phyloP scores from a whole-genome alignment of 2,888 invertebrate genomes.

The Amphipoea oculea region DNA sequence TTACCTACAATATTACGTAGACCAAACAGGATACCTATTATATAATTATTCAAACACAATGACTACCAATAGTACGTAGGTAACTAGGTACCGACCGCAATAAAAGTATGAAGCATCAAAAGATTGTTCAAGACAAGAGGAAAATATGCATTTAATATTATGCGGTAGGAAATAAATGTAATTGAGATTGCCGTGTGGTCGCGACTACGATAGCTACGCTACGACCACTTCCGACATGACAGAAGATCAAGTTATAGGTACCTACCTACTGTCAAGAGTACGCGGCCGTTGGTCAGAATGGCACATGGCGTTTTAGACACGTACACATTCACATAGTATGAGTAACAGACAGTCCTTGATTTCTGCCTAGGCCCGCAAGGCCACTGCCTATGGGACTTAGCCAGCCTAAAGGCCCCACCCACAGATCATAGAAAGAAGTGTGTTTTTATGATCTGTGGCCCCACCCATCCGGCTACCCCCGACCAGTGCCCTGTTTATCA shows the following conservation, averaged over 20 bases:
- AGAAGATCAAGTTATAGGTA: conserved; percentile 10
- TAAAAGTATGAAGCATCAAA: conserved; percentile 11
- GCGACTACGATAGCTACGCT: background rate
- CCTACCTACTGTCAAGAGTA: background rate
- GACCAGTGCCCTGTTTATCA: no score
- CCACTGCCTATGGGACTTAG: background rate
- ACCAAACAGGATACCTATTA: conserved; percentile 15
- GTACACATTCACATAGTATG: background rate
- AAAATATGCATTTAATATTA: conserved; percentile 35
- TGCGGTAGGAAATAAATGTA: conserved; percentile 23
- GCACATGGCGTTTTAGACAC: background rate
- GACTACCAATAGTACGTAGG: conserved; percentile 2
- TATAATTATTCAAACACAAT: conserved; percentile 23
- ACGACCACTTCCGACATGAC: conserved; percentile 18
- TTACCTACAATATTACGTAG: conserved; percentile 10
- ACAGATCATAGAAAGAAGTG: no score
- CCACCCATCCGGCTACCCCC: no score
- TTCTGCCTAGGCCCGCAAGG: background rate
- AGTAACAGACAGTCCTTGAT: background rate
- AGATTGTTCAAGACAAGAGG: conserved; percentile 33
- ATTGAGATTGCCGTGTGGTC: conserved; percentile 2
- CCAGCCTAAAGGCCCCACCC: background rate
- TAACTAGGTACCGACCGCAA: conserved; percentile 1
- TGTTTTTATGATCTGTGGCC: no score
- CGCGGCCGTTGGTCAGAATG: background rate